Base-by-base conservation (phyloP, 2,888 invertebrate species). In the Amblyjoppa proteus region DNA sequence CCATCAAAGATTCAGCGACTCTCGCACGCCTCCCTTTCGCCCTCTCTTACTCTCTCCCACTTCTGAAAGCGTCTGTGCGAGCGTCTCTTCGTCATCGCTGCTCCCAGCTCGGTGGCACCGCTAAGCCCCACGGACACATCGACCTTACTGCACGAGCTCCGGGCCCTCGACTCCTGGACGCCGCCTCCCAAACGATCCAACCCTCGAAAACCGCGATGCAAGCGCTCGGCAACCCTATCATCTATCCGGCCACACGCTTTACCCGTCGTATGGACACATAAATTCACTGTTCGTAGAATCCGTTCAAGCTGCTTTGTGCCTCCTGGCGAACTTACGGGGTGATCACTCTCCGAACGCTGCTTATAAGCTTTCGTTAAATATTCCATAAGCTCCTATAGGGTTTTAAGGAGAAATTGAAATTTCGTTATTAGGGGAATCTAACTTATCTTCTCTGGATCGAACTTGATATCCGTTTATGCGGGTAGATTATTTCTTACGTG, bases 1-100 rank as follows among this genome's bases (percentile, higher is more conserved):
- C 88, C 91, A 93, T 93, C 92, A 93, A 93, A 93, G 92, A 93
- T 93, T 93, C 93, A 93, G 88, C 85, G 89, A 87, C 85, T 90
- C 90, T 91, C 90, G 88, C 93, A 91, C 93, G 92, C 91, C 90
- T 84, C 90, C 89, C 89, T 91, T 90, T 88, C 90, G 90, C 89
- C 88, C 87, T 83, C 88, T 77, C 64, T 41, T 41, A 45, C 79
- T 66, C 76, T 13, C 41, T 49, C 68, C 41, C 53, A 28, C 41
- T 20, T 69, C 13, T 68, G 16, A n/a, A 11, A 45, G 53, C 31
- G n/a, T 34, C 28, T 53, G 25, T 58, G n/a, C 31, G 45, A 9
- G 28, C 45, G 49, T 49, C 80, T 69, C 53, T 31, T 74, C 56
- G 75, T 58, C 71, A 38, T 84, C 61, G 20, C 34, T 73, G 31